A percentile compares a stretch with the other conserved stretches of the same genome.
phyloP scores from a whole-genome alignment of 2,113 vertebrate genomes.

The Pseudorectes ferrugineus region DNA sequence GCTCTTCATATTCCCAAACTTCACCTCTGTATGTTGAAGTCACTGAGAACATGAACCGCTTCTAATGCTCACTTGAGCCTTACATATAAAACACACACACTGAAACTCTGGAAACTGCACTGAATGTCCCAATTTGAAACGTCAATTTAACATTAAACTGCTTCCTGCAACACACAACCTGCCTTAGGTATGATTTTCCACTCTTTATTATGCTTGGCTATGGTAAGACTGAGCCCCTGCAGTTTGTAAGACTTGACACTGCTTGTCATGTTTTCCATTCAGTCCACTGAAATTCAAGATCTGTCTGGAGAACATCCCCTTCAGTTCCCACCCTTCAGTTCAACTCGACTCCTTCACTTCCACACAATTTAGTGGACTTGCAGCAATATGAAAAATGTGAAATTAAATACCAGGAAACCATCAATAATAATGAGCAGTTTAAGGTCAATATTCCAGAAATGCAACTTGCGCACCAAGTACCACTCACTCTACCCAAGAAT shows the following conservation, averaged over 20 bases:
- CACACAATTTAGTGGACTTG: not conserved
- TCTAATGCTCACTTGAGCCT: not conserved
- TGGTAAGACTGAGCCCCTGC: not conserved
- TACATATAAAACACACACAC: fast-evolving
- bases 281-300: not conserved
- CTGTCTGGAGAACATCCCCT: not conserved
- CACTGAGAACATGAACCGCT: not conserved
- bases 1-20: not conserved
- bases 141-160: not conserved
- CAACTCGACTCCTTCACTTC: not conserved
- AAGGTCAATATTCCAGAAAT: not conserved
- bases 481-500: not conserved
- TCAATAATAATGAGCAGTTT: not conserved
- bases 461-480: not conserved
- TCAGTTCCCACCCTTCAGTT: not conserved
- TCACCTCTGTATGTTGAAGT: not conserved
- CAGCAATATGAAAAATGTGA: not conserved
- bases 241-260: not conserved
- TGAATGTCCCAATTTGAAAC: not conserved
- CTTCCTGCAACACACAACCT: not conserved
- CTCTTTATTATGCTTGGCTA: not conserved
- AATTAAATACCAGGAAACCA: not conserved
- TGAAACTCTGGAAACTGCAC: not conserved
- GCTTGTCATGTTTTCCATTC: not conserved
- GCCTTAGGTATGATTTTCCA: not conserved